Base-by-base conservation (phyloP, 2,113 vertebrate species). In the Rafetus swinhoei region DNA sequence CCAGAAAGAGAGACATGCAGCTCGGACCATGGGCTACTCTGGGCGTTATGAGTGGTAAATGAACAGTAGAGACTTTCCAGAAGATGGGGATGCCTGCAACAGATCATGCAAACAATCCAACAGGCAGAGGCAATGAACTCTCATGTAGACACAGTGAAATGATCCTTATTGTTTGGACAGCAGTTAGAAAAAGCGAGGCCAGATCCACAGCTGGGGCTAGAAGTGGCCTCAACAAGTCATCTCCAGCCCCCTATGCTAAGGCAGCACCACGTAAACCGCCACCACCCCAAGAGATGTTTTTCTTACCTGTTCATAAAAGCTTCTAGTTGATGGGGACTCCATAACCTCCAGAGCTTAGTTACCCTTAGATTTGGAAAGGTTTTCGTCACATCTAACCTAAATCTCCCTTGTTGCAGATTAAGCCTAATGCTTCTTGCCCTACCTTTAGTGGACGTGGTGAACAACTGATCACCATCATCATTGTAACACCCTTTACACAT, bases 1-100 rank as follows among this genome's bases (percentile, higher is more conserved):
- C 27, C 4, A 50, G 54, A 50, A 87, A 65, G 8, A 50, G 52
- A 32, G 12, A 57, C 52, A 4, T 9, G 4, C 19, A 39, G 55
- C 85, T 65, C 50, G 55, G 29, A 87, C 52, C 65, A n/a, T 3
- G 7, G 45, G 19, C 0, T 29, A 60, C 35, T 18, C 15, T 9
- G 54, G 24, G 29, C 29, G 19, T 7, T 10, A 50, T 0, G 35
- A 87, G 60, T 22, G 84, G 84, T 76, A 0, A 1, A 60, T 11
- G n/a, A 35, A 55, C 74, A 22, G 35, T 35, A 65, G 56, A 39
- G 35, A 8, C 5, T 6, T 27, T 80, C 9, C 65, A 57, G 65
- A 55, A 65, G 82, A 21, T 21, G 45, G 81, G 4, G 54, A 56
- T 4, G 6, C 45, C 16, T 0, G 0, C 13, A 59, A 10, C 27